Base-by-base conservation (phyloP, 2,888 invertebrate species). In the Drosophila macrothrix region DNA sequence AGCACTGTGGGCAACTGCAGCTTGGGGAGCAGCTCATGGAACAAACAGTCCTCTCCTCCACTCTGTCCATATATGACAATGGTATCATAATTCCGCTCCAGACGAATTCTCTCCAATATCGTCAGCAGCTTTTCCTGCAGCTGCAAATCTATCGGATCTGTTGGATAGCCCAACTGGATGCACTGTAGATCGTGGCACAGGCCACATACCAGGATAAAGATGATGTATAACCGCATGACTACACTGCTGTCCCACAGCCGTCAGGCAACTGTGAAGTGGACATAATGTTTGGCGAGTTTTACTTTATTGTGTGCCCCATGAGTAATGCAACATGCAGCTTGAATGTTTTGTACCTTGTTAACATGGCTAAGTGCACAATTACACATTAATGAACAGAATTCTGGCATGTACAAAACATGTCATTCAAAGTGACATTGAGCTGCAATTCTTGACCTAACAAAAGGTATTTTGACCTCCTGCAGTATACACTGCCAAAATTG, bases 51-150 rank as follows among this genome's bases (percentile, higher is more conserved):
- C 22, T 46, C 46, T 22, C 4, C 22, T 14, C 16, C 43, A 16
- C 16, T 16, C 0, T 52, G 10, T 0, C 85, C 88, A 43, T 88
- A 81, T 0, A 88, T 12, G 1, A 83, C 16, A 0, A 85, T 0
- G 0, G 69, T 77, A 1, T 75, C 79, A 14, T 61, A 84, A 7
- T 41, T 19, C 31, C 54, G 50, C 52, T 81, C 83, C 29, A 41
- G 41, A n/a, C 54, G 73, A 12, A 85, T 68, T 31, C 70, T 56
- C 31, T 54, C 7, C 0, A 88, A 7, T 0, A 85, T 53, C 0
- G 49, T 46, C 7, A 68, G 29, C 16, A 82, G 39, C 2, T 54
- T 49, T 0, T 56, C 16, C 16, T 66, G 28, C 28, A 69, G 1
- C 3, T 60, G 25, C 0, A 22, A 1, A 4, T 58, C 41, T 16